Percentiles rank a stretch among this genome's conserved stretches.
Evolutionary conservation across 2,113 vertebrate species (phyloP).

Genomic region (Equus quagga): DNA sequence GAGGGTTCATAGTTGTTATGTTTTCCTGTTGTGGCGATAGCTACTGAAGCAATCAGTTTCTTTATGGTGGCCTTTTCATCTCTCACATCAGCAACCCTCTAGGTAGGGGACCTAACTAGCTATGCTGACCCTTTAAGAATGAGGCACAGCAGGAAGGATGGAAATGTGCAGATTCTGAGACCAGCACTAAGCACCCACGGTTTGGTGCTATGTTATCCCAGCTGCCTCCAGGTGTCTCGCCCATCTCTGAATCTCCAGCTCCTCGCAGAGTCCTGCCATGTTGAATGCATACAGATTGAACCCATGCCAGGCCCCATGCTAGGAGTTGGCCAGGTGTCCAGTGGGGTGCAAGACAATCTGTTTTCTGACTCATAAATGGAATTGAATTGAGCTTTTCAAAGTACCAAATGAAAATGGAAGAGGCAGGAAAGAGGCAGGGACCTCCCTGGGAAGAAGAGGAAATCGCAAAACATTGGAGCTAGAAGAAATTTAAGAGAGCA

Average conservation of each 20-base stretch:
- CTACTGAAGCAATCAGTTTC: neutral
- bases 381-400: neutral
- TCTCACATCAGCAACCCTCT: neutral
- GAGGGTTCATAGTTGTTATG: accelerated
- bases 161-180: neutral
- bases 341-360: neutral
- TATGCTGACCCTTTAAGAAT: neutral
- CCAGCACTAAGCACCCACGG: neutral
- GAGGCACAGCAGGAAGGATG: neutral
- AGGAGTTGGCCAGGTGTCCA: neutral
- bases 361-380: neutral
- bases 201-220: too few species aligned
- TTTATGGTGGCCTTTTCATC: neutral
- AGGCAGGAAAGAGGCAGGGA: neutral
- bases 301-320: neutral
- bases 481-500: neutral
- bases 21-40: neutral
- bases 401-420: neutral
- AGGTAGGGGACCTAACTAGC: too few species aligned
- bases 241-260: neutral
- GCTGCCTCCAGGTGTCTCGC: too few species aligned
- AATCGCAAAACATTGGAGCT: neutral
- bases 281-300: neutral
- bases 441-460: neutral
- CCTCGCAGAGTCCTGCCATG: neutral